These are phyloP conservation scores for Oasisia sp. DNA, from an alignment of 2,888 invertebrate genomes.

Conservation along the genomic window DNA sequence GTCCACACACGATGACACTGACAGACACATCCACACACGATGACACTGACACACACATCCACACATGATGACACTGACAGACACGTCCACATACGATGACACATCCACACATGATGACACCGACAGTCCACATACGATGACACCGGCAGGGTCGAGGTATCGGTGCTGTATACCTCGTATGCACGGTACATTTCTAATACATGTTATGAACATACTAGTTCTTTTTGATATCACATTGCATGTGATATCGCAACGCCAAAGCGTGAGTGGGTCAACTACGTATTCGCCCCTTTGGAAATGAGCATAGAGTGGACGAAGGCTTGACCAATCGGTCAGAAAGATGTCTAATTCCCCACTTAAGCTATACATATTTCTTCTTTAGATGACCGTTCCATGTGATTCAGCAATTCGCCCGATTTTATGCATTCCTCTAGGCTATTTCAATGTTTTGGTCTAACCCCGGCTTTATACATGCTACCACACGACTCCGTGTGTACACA, in stretches of 20 bases:
- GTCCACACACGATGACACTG: too few relatives aligned
- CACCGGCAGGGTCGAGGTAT: too few relatives aligned
- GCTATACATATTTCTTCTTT: constrained; percentile 9
- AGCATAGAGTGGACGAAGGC: neutral
- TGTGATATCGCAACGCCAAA: neutral
- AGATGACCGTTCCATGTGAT: neutral
- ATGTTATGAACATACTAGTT: neutral
- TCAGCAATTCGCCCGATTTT: neutral
- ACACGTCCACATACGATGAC: too few relatives aligned
- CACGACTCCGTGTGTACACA: neutral
- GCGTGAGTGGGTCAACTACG: neutral
- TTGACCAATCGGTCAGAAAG: neutral
- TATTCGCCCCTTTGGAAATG: neutral
- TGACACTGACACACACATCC: too few relatives aligned
- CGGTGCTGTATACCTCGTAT: too few relatives aligned
- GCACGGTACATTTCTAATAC: too few relatives aligned
- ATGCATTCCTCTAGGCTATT: constrained; percentile 1
- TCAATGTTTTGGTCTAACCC: neutral
- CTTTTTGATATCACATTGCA: neutral
- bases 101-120: too few relatives aligned
- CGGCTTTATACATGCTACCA: neutral
- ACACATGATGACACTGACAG: too few relatives aligned
- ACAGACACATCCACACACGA: too few relatives aligned
- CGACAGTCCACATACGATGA: neutral
- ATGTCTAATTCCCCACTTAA: neutral